Evolutionary conservation across 2,113 vertebrate genomes (phyloP), one percentile per base, ranked within the genome.

Genomic region (Raja brachyura): DNA sequence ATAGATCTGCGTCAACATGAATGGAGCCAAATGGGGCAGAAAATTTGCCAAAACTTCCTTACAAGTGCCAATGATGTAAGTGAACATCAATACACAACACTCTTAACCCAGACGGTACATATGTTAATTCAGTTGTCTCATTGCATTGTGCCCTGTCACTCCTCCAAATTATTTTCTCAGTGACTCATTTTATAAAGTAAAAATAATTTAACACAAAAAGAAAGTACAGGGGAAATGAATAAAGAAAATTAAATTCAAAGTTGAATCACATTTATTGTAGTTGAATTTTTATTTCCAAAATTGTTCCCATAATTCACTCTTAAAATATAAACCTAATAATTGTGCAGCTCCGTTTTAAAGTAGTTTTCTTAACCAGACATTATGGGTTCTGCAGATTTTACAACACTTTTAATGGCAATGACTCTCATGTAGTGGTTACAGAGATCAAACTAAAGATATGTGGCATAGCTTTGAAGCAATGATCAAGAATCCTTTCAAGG

Each of bases 11-110:
- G 2, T 88, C 83, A 88, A 88, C 28, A 66, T 63, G 59, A 88
- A 88, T 88, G n/a, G 14, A 88, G 56, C 31, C 59, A 88, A 88
- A 88, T 88, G 59, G 83, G 61, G 59, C 59, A 88, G 83, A 88
- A 88, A 88, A 61, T 88, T 88, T 88, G 83, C 83, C 83, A 88
- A 88, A 68, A 59, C 59, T 88, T 63, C 83, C 63, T 88, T 63
- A 63, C 83, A 88, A 66, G 83, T 88, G 83, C 83, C 83, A 88
- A 31, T 88, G 83, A 88, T 88, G 59, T 63, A 88, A 88, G 83
- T 88, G 83, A 88, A 63, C 83, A 88, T 88, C 83, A 88, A 88
- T 66, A 88, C 83, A 88, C 59, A 88, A 88, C 83, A 88, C 59
- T n/a, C 61, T 88, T 88, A 88, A 88, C 59, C 83, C 83, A 88